A percentile compares a stretch with the other conserved stretches of the same genome.
Conservation (phyloP, 1,140 invertebrate genomes). For the Chlorops oryzae region DNA sequence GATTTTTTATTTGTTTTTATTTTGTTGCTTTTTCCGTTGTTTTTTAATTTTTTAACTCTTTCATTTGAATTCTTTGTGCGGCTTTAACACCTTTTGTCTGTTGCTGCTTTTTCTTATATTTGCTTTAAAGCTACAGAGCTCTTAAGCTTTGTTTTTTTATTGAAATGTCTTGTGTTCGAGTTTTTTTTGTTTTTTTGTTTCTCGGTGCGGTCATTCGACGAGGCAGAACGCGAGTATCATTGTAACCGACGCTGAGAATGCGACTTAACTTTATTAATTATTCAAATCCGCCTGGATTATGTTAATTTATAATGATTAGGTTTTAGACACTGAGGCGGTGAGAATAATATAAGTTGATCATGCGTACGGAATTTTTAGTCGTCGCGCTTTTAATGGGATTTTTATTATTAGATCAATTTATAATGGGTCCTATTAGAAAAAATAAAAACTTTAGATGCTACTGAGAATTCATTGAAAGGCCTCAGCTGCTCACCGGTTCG, state of each 20-base stretch:
- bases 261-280: conserved; percentile 47
- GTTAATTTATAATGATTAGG: conserved; percentile 50
- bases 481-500: too few relatives aligned
- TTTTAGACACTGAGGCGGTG: too few relatives aligned
- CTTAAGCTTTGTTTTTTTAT: conserved; percentile 10
- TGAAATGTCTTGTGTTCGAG: conserved; percentile 10
- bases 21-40: neutral
- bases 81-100: conserved; percentile 1
- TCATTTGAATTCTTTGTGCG: conserved; percentile 26
- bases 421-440: too few relatives aligned
- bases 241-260: too few relatives aligned
- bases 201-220: conserved; percentile 1
- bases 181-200: conserved; percentile 19
- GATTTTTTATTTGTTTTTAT: conserved; percentile 6
- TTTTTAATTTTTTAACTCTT: conserved; percentile 10
- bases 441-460: too few relatives aligned
- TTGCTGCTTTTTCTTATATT: conserved; percentile 9
- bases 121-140: conserved; percentile 15
- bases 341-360: too few relatives aligned
- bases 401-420: too few relatives aligned
- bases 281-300: conserved; percentile 50
- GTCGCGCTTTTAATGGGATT: too few relatives aligned
- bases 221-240: too few relatives aligned
- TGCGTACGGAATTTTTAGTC: too few relatives aligned
- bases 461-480: too few relatives aligned